phyloP scores from a whole-genome alignment of 2,888 invertebrate species.

The Lapara coniferarum region DNA sequence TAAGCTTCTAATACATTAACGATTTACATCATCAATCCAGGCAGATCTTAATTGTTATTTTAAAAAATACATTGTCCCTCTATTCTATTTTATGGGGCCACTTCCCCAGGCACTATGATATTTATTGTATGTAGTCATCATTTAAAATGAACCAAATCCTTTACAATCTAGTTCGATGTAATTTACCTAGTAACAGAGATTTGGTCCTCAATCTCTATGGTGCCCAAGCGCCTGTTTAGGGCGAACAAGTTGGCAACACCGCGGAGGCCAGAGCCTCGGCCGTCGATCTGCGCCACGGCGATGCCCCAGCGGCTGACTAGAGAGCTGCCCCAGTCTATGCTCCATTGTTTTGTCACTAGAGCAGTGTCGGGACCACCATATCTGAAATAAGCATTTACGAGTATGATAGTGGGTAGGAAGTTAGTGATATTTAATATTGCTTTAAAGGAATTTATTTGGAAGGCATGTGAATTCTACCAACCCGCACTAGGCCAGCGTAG shows the following conservation, averaged over 20 bases:
- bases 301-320: conserved; percentile 92
- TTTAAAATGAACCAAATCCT: too few relatives aligned
- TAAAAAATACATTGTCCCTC: too few relatives aligned
- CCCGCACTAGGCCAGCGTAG: too few relatives aligned
- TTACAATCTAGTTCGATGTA: neutral
- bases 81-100: too few relatives aligned
- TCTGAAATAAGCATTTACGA: conserved; percentile 68
- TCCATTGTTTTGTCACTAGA: conserved; percentile 92
- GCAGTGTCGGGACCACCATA: conserved; percentile 97
- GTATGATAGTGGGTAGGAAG: neutral
- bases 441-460: too few relatives aligned
- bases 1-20: too few relatives aligned
- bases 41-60: too few relatives aligned
- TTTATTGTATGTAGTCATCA: too few relatives aligned
- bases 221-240: conserved; percentile 92
- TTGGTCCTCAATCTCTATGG: conserved; percentile 96
- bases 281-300: conserved; percentile 95
- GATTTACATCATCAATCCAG: too few relatives aligned
- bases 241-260: conserved; percentile 93
- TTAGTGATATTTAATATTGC: too few relatives aligned
- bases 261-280: conserved; percentile 93
- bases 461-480: too few relatives aligned
- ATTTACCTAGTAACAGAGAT: conserved; percentile 90
- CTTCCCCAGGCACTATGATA: too few relatives aligned
- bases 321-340: conserved; percentile 94